Base-by-base conservation (phyloP, 2,113 vertebrate species). In the Callipepla squamata region DNA sequence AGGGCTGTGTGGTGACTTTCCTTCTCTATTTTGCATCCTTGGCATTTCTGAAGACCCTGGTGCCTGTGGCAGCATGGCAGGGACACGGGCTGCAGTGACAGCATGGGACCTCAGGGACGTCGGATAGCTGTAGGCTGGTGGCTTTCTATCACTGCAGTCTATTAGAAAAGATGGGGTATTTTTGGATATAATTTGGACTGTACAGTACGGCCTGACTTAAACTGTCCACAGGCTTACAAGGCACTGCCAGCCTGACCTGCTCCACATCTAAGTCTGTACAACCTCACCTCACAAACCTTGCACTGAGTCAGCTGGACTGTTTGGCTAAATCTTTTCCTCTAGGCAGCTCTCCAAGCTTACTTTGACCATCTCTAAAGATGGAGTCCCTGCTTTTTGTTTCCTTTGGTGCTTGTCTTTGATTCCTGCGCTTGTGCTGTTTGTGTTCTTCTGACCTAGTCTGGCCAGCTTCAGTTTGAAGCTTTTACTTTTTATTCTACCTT, bases 351-450 rank as follows among this genome's bases (percentile, higher is more conserved):
- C 62, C 26, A 44, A 38, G 21, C n/a, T 82, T 45, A 30, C 25
- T 79, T 74, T 66, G 66, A 58, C 42, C 19, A 25, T 17, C 42
- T 63, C 38, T 38, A 44, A 82, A 70, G 45, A 62, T 3, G 11
- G 62, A 79, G 57, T 13, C n/a, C 63, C 55, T 53, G 40, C 57
- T 62, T 62, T 62, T 62, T 48, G 13, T 67, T 88, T 68, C 51
- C 26, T 72, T 63, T 25, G 67, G 58, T 0, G 0, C 45, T 85
- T 83, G 8, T 36, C 55, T 72, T 42, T 2, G 1, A 18, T 22
- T 75, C 51, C 55, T 20, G 55, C 12, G 13, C 21, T 85, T 47
- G 8, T 2, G 4, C 72, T 69, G 15, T 14, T 62, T 42, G 20
- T 48, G 11, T 47, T 22, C 88, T 75, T 85, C 62, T 80, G 30